phyloP scores from a whole-genome alignment of 1,140 invertebrate genomes.

The Callitettix versicolor region DNA sequence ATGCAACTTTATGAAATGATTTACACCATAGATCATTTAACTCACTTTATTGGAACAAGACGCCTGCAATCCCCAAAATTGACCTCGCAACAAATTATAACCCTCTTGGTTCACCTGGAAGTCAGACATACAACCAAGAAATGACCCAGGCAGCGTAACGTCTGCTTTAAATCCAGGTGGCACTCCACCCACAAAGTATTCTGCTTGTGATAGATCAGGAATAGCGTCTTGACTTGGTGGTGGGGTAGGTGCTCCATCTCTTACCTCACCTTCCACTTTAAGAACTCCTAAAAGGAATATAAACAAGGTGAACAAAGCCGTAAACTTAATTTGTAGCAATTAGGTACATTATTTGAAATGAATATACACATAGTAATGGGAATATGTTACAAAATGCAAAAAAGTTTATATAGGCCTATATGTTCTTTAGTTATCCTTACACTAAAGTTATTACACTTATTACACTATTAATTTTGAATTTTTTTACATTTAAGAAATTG shows the following conservation, averaged over 20 bases:
- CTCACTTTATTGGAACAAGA: conserved; percentile 60
- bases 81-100: conserved; percentile 49
- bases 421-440: too few relatives aligned
- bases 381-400: too few relatives aligned
- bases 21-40: too few relatives aligned
- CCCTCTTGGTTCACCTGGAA: conserved; percentile 60
- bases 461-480: too few relatives aligned
- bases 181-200: conserved; percentile 69
- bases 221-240: conserved; percentile 47
- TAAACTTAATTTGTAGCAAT: too few relatives aligned
- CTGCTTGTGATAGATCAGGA: conserved; percentile 47
- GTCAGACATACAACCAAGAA: conserved; percentile 73
- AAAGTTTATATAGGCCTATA: too few relatives aligned
- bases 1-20: too few relatives aligned
- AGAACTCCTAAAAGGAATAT: conserved; percentile 41
- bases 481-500: too few relatives aligned
- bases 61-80: conserved; percentile 64
- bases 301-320: too few relatives aligned
- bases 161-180: conserved; percentile 51
- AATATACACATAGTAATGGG: too few relatives aligned
- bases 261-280: conserved; percentile 58
- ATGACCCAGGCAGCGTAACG: conserved; percentile 42
- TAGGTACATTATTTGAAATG: too few relatives aligned
- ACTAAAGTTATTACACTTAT: too few relatives aligned
- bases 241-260: conserved; percentile 48